A percentile compares a stretch with the other conserved stretches of the same genome.
Evolutionary conservation across 2,113 vertebrate genomes (phyloP).

Genomic region (Oncorhynchus nerka): DNA sequence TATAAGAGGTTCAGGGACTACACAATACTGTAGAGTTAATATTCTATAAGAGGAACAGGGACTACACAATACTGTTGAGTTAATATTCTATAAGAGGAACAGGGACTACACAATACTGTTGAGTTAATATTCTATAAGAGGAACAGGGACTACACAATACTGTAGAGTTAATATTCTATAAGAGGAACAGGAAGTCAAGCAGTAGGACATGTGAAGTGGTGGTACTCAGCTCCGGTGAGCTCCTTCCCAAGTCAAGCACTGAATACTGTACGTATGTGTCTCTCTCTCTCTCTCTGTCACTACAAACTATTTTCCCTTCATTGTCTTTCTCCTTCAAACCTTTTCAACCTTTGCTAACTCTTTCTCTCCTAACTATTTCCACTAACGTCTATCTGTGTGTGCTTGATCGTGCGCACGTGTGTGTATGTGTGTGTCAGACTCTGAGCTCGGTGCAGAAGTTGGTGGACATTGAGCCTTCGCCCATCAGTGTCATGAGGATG

Average conservation of each 20-base stretch:
- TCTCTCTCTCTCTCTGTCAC: too few relatives aligned
- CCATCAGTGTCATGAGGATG: slow-evolving; percentile 99
- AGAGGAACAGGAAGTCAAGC: background rate
- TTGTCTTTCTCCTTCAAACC: background rate
- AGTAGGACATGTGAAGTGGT: too few relatives aligned
- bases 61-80: background rate
- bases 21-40: background rate
- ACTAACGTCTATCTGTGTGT: background rate
- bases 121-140: too few relatives aligned
- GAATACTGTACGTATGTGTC: background rate
- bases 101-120: too few relatives aligned
- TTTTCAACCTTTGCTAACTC: slow-evolving; percentile 3
- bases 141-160: too few relatives aligned
- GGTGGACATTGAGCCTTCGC: slow-evolving; percentile 98
- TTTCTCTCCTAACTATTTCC: slow-evolving; percentile 8
- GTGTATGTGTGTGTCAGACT: slow-evolving; percentile 76
- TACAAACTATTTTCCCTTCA: background rate
- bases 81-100: too few relatives aligned
- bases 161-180: too few relatives aligned
- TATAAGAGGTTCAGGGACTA: too few relatives aligned
- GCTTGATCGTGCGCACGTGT: slow-evolving; percentile 24
- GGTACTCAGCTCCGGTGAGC: background rate
- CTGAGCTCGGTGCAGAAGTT: slow-evolving; percentile 92
- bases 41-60: background rate
- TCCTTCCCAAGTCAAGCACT: background rate